Evolutionary conservation across 2,113 vertebrate species (phyloP).

Genomic region (Oenanthe melanoleuca): DNA sequence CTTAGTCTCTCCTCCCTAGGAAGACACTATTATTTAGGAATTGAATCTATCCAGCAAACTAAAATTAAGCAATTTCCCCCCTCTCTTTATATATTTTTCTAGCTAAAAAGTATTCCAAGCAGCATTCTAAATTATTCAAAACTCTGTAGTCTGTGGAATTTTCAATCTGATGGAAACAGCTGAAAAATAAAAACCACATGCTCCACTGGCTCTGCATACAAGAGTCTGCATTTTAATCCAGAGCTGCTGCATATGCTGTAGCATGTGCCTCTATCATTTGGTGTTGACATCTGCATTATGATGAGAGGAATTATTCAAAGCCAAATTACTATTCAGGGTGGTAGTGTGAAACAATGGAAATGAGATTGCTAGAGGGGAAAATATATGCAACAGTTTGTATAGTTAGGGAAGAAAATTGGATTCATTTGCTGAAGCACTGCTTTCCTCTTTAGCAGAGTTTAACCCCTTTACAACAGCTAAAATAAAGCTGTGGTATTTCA

Average conservation of each 20-base stretch:
- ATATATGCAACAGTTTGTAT: conserved; percentile 40
- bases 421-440: not conserved
- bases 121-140: conserved; percentile 41
- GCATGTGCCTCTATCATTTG: not conserved
- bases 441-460: conserved; percentile 9
- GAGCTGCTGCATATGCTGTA: conserved; percentile 2
- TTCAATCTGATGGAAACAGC: conserved; percentile 36
- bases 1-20: not conserved
- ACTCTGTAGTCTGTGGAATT: conserved; percentile 22
- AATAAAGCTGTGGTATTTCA: not conserved
- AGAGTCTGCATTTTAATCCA: conserved; percentile 32
- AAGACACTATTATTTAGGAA: not conserved
- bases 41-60: not conserved
- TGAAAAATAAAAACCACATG: conserved; percentile 40
- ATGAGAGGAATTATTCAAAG: conserved; percentile 49
- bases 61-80: not conserved
- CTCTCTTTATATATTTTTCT: not conserved
- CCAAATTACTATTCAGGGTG: conserved; percentile 49
- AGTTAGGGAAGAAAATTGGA: not conserved
- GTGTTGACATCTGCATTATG: conserved; percentile 57
- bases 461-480: not conserved
- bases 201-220: not conserved
- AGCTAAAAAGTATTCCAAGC: not conserved
- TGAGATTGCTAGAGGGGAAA: conserved; percentile 49
- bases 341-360: conserved; percentile 31